Percentiles rank a stretch among this genome's conserved stretches.
These are phyloP conservation scores for Dasypus novemcinctus DNA, from an alignment of 2,113 vertebrate species.

Conservation along the genomic window DNA sequence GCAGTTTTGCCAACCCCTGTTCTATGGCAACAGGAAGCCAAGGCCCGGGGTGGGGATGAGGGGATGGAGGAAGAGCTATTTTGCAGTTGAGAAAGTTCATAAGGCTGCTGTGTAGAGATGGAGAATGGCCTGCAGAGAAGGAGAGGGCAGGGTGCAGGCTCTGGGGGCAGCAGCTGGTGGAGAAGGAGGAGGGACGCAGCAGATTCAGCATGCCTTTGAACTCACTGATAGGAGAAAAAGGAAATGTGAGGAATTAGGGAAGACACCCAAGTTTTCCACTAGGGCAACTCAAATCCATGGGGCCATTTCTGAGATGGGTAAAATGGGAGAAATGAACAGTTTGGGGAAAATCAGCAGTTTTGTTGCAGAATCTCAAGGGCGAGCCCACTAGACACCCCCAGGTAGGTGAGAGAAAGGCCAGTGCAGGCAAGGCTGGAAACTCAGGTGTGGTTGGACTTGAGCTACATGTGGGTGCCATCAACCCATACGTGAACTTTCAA, in stretches of 20 bases:
- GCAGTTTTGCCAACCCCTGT: too few relatives aligned
- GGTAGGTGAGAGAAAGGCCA: rapidly evolving
- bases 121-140: neutral
- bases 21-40: neutral
- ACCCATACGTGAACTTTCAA: too few relatives aligned
- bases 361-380: neutral
- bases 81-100: neutral
- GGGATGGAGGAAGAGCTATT: rapidly evolving
- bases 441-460: rapidly evolving
- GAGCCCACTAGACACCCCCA: neutral
- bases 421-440: neutral
- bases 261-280: neutral
- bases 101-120: rapidly evolving
- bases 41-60: rapidly evolving
- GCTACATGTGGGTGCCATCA: too few relatives aligned
- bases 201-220: rapidly evolving
- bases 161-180: rapidly evolving
- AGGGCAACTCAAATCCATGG: rapidly evolving
- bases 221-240: neutral
- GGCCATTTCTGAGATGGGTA: neutral
- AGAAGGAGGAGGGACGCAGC: neutral
- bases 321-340: neutral
- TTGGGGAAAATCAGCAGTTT: neutral
- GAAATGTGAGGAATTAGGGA: neutral
- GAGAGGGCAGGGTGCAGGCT: rapidly evolving